phyloP scores from a whole-genome alignment of 2,888 invertebrate species.

The Lycocerus yunnanus region DNA sequence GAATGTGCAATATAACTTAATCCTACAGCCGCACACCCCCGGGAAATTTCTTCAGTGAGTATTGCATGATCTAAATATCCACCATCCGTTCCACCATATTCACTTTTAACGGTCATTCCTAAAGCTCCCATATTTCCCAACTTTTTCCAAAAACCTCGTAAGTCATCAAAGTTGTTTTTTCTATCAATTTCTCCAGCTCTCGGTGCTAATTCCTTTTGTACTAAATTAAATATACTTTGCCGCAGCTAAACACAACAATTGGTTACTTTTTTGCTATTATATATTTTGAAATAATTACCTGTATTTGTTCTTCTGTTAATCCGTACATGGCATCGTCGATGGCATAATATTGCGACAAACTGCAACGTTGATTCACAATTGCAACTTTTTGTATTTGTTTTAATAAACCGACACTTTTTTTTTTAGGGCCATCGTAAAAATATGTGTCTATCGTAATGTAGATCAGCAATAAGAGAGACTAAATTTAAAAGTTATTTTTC shows the following conservation, averaged over 20 bases:
- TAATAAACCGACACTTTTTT: not conserved
- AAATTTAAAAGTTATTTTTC: not conserved
- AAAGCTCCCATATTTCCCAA: conserved; percentile 90
- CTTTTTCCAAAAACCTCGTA: conserved; percentile 84
- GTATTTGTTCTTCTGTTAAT: conserved; percentile 82
- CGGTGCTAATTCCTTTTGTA: conserved; percentile 94
- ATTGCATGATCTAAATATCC: conserved; percentile 90
- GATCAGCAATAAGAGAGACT: not conserved
- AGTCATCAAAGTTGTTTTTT: conserved; percentile 74
- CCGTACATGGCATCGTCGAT: conserved; percentile 90
- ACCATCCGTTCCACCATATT: conserved; percentile 93
- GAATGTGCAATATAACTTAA: conserved; percentile 97
- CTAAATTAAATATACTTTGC: conserved; percentile 85
- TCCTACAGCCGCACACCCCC: conserved; percentile 81
- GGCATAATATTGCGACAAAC: conserved; percentile 70
- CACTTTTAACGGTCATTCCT: conserved; percentile 82
- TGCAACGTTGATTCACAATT: not conserved
- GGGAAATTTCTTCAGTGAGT: conserved; percentile 92
- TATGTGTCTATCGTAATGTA: not conserved
- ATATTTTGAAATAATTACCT: conserved; percentile 66
- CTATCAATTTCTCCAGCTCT: conserved; percentile 90
- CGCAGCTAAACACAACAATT: conserved; percentile 68
- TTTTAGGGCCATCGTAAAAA: not conserved
- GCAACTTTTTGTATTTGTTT: not conserved
- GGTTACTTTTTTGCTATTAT: too few species aligned